Evolutionary conservation across 2,888 invertebrate species (phyloP), one percentile per base, ranked within the genome.

Genomic region (Chydorus sphaericus): DNA sequence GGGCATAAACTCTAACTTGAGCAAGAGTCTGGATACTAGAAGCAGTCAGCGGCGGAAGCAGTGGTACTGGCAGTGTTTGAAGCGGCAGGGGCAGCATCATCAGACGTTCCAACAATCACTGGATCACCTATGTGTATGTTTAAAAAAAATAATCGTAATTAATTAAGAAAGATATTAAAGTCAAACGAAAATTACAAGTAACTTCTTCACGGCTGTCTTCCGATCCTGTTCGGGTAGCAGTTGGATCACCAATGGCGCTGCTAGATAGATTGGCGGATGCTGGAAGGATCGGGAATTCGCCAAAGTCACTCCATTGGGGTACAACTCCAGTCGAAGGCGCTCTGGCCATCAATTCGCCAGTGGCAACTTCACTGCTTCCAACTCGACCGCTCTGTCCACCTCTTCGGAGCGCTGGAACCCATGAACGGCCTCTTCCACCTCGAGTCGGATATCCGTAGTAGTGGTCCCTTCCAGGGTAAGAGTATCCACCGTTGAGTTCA

Each of bases 361-460:
- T 37, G 11, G 31, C 36, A 33, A 31, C n/a, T 10, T 37, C 37
- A 18, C 52, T 14, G n/a, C 52, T 33, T 1, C 52, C 52, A 11
- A 33, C 37, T 14, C 52, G 8, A 8, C 52, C 52, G 18, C 52
- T 33, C 33, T 14, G 11, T 33, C 33, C 33, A 33, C 14, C 33
- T 10, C 14, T 8, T 8, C 8, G 33, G 33, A 4, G 4, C 3
- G 16, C 18, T 20, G 2, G 16, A 44, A 44, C 44, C 23, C 26
- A 3, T 16, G 56, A 58, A 76, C 82, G 79, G 77, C 82, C 81
- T 79, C 82, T 78, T 77, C 82, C 80, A 79, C 83, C 81, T 77
- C 82, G 81, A 74, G 77, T 76, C 71, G 79, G 66, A 79, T 85
- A 89, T 80, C 89, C 87, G 80, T 85, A 90, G 83, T 88, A 91